These are phyloP conservation scores for Adineta ricciae DNA, from an alignment of 2,888 invertebrate species.

Conservation along the genomic window DNA sequence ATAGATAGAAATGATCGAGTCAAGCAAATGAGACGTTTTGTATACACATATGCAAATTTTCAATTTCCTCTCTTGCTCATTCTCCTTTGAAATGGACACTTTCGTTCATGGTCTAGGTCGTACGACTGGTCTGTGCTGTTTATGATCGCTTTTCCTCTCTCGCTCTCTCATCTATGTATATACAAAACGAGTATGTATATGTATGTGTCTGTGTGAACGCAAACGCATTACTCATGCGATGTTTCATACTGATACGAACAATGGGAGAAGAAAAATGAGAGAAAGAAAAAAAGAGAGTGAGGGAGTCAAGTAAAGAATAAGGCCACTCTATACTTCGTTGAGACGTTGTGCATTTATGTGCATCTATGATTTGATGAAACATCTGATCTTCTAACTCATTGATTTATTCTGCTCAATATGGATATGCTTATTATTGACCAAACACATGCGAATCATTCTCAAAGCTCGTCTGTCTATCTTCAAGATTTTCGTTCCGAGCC, in stretches of 20 bases:
- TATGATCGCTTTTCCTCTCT: not conserved
- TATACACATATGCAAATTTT: not conserved
- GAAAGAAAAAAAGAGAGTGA: not conserved
- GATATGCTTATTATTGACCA: not conserved
- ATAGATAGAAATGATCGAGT: not conserved
- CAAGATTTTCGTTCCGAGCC: constrained; percentile 24
- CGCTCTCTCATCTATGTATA: not conserved
- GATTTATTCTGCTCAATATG: not conserved
- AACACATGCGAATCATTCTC: not conserved
- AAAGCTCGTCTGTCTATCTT: not conserved
- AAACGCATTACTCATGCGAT: constrained; percentile 3
- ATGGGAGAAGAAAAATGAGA: not conserved
- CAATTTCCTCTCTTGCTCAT: not conserved
- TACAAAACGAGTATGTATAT: not conserved
- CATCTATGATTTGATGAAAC: not conserved
- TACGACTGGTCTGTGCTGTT: not conserved
- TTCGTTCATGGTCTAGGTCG: not conserved
- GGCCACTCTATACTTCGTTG: not conserved
- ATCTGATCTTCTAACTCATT: not conserved
- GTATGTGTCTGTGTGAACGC: not conserved
- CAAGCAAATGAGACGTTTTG: not conserved
- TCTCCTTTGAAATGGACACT: constrained; percentile 10
- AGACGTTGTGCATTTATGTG: not conserved
- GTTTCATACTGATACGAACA: not conserved
- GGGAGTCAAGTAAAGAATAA: not conserved